Conservation (phyloP, 2,888 invertebrate genomes). For the Metacarcinus magister region DNA sequence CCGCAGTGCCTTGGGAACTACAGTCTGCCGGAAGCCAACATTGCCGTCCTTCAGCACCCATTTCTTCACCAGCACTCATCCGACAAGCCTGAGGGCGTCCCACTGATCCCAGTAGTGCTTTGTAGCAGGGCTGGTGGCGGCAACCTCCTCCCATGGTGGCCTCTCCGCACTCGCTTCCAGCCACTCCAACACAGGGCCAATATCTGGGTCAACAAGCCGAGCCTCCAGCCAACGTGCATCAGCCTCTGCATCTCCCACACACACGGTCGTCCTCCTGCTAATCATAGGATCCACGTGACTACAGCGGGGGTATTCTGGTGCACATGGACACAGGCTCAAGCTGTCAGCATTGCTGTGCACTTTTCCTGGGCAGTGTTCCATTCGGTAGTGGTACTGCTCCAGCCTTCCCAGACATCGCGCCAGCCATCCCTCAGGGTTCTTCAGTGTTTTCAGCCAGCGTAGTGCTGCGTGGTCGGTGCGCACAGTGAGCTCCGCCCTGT, state of each 20-base stretch:
- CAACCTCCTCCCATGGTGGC: too few relatives aligned
- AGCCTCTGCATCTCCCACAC: too few relatives aligned
- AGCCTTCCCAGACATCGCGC: conserved; percentile 83
- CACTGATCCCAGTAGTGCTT: too few relatives aligned
- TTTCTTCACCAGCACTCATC: background rate
- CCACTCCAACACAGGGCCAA: background rate
- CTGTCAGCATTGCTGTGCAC: conserved; percentile 55
- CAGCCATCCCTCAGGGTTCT: background rate
- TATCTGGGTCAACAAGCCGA: background rate
- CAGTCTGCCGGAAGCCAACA: too few relatives aligned
- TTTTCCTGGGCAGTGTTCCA: background rate
- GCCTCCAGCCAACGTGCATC: background rate
- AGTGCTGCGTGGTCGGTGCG: background rate
- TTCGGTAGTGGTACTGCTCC: background rate
- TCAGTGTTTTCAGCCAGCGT: background rate
- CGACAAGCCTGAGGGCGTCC: too few relatives aligned
- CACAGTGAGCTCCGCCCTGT: background rate
- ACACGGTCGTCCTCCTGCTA: background rate
- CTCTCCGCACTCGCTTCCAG: background rate
- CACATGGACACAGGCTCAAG: conserved; percentile 29
- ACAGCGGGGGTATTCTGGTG: background rate
- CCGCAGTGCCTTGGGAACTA: too few relatives aligned
- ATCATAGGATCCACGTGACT: background rate
- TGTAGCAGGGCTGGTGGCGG: background rate
- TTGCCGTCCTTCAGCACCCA: background rate